phyloP scores from a whole-genome alignment of 2,797 vertebrate genomes.

The Smutsia gigantea region DNA sequence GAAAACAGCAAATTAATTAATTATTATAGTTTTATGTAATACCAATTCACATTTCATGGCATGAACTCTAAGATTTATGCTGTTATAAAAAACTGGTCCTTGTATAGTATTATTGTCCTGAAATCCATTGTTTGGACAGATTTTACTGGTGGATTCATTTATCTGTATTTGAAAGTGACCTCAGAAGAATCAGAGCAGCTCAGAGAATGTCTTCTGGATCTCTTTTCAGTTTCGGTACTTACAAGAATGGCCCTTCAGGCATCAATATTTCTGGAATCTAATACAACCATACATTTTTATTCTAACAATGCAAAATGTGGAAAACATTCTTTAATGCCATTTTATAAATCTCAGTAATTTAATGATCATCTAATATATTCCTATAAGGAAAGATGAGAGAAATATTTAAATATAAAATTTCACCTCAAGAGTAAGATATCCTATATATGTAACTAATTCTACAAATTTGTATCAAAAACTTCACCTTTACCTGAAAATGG shows the following conservation, averaged over 20 bases:
- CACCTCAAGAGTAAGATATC: background rate
- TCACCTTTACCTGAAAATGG: slow-evolving; percentile 30
- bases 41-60: background rate
- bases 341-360: slow-evolving; percentile 18
- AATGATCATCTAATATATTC: slow-evolving; percentile 4
- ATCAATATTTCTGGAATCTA: background rate
- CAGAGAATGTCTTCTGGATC: background rate
- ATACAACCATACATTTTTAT: background rate
- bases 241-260: background rate
- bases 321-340: background rate
- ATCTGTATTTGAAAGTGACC: background rate
- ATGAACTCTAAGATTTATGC: background rate
- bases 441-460: background rate
- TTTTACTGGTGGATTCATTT: background rate
- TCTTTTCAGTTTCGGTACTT: background rate
- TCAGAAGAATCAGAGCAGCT: background rate
- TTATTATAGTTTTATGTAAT: background rate
- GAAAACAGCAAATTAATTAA: background rate
- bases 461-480: background rate
- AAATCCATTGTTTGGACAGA: background rate
- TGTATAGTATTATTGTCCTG: background rate
- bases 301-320: background rate
- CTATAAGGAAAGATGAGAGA: background rate
- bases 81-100: background rate
- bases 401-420: background rate